Conservation (phyloP, 1,140 invertebrate species). For the Drosophila chauvacae region DNA sequence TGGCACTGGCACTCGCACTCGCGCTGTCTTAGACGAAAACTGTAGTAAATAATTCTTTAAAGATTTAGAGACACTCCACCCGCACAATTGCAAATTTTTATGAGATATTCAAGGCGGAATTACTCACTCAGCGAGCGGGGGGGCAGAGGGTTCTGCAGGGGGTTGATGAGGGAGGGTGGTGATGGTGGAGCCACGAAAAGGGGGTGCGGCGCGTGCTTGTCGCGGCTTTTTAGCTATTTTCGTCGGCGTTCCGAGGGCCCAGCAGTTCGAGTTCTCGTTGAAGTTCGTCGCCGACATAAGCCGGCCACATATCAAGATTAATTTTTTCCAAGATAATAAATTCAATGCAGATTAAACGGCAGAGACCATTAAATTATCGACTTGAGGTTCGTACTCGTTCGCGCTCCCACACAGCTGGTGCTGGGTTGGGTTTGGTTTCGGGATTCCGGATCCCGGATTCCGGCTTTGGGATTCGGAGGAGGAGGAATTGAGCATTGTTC, state of each 20-base stretch:
- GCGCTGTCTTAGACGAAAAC: slow-evolving; percentile 50
- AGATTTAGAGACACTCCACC: slow-evolving; percentile 76
- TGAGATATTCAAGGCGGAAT: slow-evolving; percentile 57
- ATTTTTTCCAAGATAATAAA: slow-evolving; percentile 81
- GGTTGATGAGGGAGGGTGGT: background rate
- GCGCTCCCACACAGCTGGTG: slow-evolving; percentile 38
- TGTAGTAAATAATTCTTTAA: slow-evolving; percentile 83
- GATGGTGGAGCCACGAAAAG: too few relatives aligned
- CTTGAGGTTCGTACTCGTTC: slow-evolving; percentile 30
- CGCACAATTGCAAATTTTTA: slow-evolving; percentile 80
- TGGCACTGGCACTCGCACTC: background rate
- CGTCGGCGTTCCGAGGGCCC: slow-evolving; percentile 18
- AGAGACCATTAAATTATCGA: slow-evolving; percentile 82
- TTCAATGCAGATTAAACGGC: slow-evolving; percentile 82
- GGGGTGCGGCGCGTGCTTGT: slow-evolving; percentile 62
- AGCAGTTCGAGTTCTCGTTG: background rate
- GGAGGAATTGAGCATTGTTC: slow-evolving; percentile 14
- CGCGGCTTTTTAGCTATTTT: slow-evolving; percentile 79
- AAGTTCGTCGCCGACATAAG: slow-evolving; percentile 60
- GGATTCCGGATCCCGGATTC: too few relatives aligned
- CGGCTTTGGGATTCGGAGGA: background rate
- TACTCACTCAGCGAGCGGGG: background rate
- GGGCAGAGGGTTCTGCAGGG: too few relatives aligned
- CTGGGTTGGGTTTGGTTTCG: background rate
- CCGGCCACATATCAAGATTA: slow-evolving; percentile 81